These are phyloP conservation scores for Dolichoris vasculosae DNA, from an alignment of 1,140 invertebrate species.

Conservation along the genomic window DNA sequence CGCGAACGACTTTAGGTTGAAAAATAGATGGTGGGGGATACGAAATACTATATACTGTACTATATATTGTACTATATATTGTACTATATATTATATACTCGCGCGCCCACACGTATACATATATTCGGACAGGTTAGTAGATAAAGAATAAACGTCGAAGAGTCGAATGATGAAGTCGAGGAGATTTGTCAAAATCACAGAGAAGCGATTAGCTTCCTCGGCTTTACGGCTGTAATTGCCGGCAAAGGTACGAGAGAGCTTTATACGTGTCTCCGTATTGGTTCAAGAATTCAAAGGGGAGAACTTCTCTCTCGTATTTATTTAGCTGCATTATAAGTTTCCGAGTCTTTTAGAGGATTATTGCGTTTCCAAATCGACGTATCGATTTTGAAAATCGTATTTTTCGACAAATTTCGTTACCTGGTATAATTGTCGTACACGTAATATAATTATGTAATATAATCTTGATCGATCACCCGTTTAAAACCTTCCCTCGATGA, in stretches of 20 bases:
- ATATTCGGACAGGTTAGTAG: not conserved
- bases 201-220: not conserved
- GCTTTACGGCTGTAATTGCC: slow-evolving; percentile 7
- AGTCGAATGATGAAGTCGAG: slow-evolving; percentile 19
- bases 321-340: not conserved
- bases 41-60: not conserved
- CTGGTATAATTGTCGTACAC: no score
- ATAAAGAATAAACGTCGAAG: slow-evolving; percentile 34
- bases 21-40: slow-evolving; percentile 44
- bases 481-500: no score
- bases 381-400: not conserved
- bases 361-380: not conserved
- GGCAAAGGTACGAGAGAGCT: not conserved
- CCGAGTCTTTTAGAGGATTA: not conserved
- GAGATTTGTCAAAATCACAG: slow-evolving; percentile 49
- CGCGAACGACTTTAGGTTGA: not conserved
- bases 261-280: not conserved
- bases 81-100: no score
- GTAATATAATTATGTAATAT: no score
- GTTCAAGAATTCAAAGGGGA: not conserved
- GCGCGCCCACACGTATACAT: no score
- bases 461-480: no score
- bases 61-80: no score
- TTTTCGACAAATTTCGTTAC: no score
- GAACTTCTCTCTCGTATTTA: not conserved